phyloP scores from a whole-genome alignment of 1,140 invertebrate genomes.

The Sminthurides bifidus region DNA sequence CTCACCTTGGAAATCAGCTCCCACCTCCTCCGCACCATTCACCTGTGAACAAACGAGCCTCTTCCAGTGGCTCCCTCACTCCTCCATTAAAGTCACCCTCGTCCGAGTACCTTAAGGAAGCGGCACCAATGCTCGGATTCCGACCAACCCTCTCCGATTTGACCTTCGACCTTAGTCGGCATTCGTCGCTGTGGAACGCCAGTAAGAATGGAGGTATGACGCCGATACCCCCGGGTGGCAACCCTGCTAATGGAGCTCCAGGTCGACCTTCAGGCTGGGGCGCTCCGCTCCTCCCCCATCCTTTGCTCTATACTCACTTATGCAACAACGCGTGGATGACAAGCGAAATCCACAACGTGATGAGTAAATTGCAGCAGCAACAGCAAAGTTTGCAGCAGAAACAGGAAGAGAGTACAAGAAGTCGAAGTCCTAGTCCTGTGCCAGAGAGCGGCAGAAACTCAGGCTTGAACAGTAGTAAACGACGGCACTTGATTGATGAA shows the following conservation, averaged over 20 bases:
- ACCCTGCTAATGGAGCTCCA: neutral
- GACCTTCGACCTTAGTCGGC: conserved; percentile 24
- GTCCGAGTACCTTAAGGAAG: conserved; percentile 3
- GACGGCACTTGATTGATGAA: conserved; percentile 24
- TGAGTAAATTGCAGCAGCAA: conserved; percentile 28
- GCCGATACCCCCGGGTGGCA: neutral
- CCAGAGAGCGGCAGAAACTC: neutral
- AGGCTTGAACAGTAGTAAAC: neutral
- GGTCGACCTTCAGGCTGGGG: neutral
- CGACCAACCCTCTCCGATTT: conserved; percentile 11
- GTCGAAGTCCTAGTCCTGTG: neutral
- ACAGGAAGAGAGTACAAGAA: conserved; percentile 3
- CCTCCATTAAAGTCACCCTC: conserved; percentile 3
- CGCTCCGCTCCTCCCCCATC: conserved; percentile 22
- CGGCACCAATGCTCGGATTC: neutral
- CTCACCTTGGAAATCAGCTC: neutral
- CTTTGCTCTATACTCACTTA: conserved; percentile 26
- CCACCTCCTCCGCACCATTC: neutral
- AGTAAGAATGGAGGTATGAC: neutral
- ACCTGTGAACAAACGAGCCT: too few relatives aligned
- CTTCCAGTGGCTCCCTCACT: neutral
- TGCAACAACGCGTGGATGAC: conserved; percentile 31
- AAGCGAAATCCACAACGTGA: conserved; percentile 28
- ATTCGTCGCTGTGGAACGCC: conserved; percentile 19
- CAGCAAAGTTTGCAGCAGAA: conserved; percentile 12